These are phyloP conservation scores for Lepidotrigona ventralis DNA, from an alignment of 1,140 invertebrate species.

Conservation along the genomic window DNA sequence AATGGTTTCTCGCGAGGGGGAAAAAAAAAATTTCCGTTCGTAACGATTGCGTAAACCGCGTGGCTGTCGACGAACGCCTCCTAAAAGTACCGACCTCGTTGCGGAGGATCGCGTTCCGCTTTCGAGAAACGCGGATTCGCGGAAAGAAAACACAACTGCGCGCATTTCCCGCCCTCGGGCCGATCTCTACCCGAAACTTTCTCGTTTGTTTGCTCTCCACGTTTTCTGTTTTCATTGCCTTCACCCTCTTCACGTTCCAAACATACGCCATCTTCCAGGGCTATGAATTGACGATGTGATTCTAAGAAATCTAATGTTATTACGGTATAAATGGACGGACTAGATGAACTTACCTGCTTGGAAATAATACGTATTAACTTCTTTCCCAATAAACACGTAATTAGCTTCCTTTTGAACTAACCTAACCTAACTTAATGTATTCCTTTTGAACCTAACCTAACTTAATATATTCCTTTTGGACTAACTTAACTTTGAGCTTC, in stretches of 20 bases:
- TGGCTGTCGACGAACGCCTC: background rate
- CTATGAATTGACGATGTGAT: too few species aligned
- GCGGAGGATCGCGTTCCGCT: background rate
- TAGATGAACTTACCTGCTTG: background rate
- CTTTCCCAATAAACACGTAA: too few species aligned
- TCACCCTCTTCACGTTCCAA: background rate
- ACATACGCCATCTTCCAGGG: background rate
- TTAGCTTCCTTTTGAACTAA: too few species aligned
- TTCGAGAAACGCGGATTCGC: background rate
- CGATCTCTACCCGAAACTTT: background rate
- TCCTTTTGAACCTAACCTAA: too few species aligned
- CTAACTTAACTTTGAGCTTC: too few species aligned
- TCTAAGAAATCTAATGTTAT: background rate
- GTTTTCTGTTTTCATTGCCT: background rate
- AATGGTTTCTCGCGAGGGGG: constrained; percentile 26
- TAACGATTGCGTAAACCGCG: constrained; percentile 8
- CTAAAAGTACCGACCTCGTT: background rate
- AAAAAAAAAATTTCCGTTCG: background rate
- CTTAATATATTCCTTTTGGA: too few species aligned
- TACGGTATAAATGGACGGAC: background rate
- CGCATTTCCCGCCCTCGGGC: background rate
- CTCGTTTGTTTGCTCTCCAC: background rate
- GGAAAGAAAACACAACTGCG: constrained; percentile 10
- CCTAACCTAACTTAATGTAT: too few species aligned
- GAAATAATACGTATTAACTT: too few species aligned